Evolutionary conservation across 2,113 vertebrate species (phyloP).

Genomic region (Desmodus rotundus): DNA sequence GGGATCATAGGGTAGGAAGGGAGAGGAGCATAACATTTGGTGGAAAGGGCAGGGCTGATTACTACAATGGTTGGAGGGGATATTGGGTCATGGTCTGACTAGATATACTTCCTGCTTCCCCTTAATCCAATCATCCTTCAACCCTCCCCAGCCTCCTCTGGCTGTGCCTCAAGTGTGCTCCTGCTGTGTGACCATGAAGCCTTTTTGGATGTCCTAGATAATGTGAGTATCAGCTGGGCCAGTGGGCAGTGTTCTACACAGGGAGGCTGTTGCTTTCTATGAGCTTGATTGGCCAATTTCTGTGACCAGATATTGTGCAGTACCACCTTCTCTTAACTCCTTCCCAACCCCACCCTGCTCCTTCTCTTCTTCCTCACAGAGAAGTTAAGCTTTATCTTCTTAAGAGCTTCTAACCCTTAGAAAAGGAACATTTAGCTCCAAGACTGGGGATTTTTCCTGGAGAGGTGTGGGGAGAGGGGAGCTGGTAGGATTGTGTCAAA

Average conservation of each 20-base stretch:
- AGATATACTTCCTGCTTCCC: background rate
- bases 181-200: conserved; percentile 81
- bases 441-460: background rate
- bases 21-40: background rate
- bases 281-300: background rate
- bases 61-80: background rate
- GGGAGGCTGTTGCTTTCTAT: background rate
- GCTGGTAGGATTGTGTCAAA: background rate
- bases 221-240: conserved; percentile 58
- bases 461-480: background rate
- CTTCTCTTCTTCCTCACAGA: background rate
- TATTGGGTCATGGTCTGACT: background rate
- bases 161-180: conserved; percentile 81
- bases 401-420: background rate
- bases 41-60: background rate
- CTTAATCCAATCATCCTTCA: background rate
- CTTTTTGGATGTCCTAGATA: conserved; percentile 71
- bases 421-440: background rate
- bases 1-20: background rate
- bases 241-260: background rate
- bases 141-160: conserved; percentile 74
- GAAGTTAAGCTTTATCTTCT: background rate
- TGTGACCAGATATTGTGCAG: background rate
- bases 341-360: background rate
- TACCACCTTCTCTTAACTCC: background rate